Conservation (phyloP, 2,113 vertebrate genomes). For the Castor canadensis region DNA sequence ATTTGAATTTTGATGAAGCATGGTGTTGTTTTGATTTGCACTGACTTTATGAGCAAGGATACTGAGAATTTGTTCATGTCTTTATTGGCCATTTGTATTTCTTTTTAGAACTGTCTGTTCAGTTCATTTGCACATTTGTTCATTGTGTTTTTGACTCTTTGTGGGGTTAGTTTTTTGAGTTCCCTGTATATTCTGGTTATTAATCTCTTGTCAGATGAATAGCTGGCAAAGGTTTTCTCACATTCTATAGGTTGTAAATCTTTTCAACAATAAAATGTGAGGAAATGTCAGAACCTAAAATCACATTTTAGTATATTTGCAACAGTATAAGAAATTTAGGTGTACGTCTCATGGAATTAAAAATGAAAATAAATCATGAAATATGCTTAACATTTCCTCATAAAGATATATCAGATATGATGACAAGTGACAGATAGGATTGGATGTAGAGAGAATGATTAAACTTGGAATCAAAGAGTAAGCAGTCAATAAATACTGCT, state of each 20-base stretch:
- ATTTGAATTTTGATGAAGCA: background rate
- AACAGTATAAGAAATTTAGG: background rate
- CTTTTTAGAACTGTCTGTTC: no score
- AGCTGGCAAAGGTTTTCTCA: no score
- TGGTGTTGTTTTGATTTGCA: no score
- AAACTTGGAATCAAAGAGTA: background rate
- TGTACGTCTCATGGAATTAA: background rate
- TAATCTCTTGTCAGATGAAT: no score
- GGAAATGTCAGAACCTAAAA: background rate
- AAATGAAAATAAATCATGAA: constrained; percentile 4
- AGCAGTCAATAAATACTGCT: constrained; percentile 36
- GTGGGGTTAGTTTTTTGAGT: no score
- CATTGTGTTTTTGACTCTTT: no score
- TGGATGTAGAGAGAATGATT: constrained; percentile 30
- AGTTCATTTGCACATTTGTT: no score
- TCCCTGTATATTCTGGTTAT: no score
- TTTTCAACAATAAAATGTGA: background rate
- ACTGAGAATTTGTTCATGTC: no score
- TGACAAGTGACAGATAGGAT: constrained; percentile 53
- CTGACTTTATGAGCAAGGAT: no score
- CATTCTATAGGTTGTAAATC: background rate
- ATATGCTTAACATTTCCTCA: background rate
- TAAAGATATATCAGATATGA: background rate
- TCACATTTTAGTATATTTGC: background rate
- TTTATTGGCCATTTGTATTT: no score